These are phyloP conservation scores for Accipiter cooperii DNA, from an alignment of 2,113 vertebrate species.

Conservation along the genomic window DNA sequence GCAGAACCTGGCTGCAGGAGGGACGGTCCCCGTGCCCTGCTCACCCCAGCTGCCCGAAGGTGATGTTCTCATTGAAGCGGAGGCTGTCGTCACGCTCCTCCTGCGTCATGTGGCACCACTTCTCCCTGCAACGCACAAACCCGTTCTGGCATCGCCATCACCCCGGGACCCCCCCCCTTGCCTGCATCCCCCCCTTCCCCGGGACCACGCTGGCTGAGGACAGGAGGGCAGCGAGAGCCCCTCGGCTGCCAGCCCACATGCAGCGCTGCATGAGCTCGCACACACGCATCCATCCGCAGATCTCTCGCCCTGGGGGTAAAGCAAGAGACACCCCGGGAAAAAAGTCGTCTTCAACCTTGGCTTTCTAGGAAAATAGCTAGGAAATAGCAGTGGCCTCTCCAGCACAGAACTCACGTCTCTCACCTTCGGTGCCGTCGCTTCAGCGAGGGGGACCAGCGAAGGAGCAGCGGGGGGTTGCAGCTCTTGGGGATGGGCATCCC, in stretches of 20 bases:
- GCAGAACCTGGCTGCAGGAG: neutral
- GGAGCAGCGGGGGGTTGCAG: neutral
- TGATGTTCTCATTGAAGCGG: slow-evolving; percentile 94
- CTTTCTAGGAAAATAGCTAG: neutral
- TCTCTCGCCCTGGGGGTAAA: neutral
- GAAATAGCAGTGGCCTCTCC: rapidly evolving
- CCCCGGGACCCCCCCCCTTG: neutral
- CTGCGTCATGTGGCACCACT: slow-evolving; percentile 97
- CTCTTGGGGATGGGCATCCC: neutral
- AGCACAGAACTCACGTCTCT: neutral
- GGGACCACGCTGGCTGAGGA: neutral
- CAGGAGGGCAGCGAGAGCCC: neutral
- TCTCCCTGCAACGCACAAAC: slow-evolving; percentile 78
- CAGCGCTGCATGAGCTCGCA: neutral
- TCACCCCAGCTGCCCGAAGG: slow-evolving; percentile 95
- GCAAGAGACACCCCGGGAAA: neutral
- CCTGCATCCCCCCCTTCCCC: neutral
- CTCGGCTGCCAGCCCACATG: neutral
- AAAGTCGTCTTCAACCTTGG: neutral
- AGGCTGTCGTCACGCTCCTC: slow-evolving; percentile 91
- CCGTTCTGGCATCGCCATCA: neutral
- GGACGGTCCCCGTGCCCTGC: rapidly evolving
- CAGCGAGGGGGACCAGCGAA: neutral
- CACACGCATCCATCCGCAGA: rapidly evolving
- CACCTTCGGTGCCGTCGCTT: neutral